These are phyloP conservation scores for Leptinotarsa texana DNA, from an alignment of 1,140 invertebrate genomes.

Conservation along the genomic window DNA sequence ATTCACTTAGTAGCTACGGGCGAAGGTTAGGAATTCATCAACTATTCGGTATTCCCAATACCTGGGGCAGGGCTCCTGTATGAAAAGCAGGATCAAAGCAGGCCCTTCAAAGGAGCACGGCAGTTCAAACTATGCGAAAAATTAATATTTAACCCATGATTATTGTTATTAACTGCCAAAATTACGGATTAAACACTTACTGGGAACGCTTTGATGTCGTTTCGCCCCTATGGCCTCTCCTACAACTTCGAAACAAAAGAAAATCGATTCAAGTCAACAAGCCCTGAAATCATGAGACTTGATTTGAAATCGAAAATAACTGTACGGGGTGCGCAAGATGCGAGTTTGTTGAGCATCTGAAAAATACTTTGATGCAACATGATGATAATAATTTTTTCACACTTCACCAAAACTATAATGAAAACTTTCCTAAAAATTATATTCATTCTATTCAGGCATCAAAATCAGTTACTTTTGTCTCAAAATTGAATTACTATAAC, in stretches of 20 bases:
- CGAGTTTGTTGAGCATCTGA: too few species aligned
- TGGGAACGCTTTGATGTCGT: conserved; percentile 28
- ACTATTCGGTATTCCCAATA: conserved; percentile 43
- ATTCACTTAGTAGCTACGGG: conserved; percentile 24
- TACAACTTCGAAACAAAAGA: conserved; percentile 19
- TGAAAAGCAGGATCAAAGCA: conserved; percentile 39
- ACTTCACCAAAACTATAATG: too few species aligned
- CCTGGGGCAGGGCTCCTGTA: conserved; percentile 37
- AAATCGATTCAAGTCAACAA: conserved; percentile 27
- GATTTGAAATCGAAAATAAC: background rate
- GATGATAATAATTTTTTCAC: too few species aligned
- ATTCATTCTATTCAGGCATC: too few species aligned
- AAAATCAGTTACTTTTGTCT: too few species aligned
- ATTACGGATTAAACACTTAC: conserved; percentile 35
- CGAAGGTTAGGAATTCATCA: conserved; percentile 42
- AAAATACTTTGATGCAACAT: too few species aligned
- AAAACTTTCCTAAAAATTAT: too few species aligned
- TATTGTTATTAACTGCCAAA: conserved; percentile 47
- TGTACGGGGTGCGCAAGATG: background rate
- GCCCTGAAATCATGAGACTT: conserved; percentile 7
- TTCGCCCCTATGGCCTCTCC: conserved; percentile 5
- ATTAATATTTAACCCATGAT: conserved; percentile 47
- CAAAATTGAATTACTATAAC: too few species aligned
- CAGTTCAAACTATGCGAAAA: conserved; percentile 48
- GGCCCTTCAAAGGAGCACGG: conserved; percentile 43